Evolutionary conservation across 2,888 invertebrate genomes (phyloP), one percentile per base, ranked within the genome.

Genomic region (Sceliomorpha sp.): DNA sequence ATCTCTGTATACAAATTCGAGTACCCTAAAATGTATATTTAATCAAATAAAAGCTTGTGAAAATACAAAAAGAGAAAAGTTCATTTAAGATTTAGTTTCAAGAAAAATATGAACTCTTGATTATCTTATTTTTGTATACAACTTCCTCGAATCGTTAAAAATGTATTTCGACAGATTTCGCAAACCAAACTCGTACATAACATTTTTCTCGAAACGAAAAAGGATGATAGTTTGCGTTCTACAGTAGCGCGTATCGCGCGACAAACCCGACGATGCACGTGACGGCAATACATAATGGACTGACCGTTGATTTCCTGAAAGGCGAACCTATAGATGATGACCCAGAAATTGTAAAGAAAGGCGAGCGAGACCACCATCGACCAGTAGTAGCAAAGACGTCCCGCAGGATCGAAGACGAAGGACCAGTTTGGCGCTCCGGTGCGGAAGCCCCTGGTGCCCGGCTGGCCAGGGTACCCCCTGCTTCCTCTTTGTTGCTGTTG

Each of bases 331-430:
- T 98, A 98, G 89, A 98, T 97, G 90, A 98, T 97, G 89, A 97
- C 97, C 98, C 97, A 98, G 87, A 98, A 96, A 90, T 98, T 98
- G 91, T 98, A 98, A 84, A 98, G 94, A 90, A 97, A 98, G 86
- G 97, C 97, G 86, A 97, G 92, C 77, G 97, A 97, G 79, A 98
- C 97, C 80, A 97, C 96, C 95, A 97, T 96, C 81, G 97, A 97
- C 98, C 98, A 98, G 88, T 97, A 97, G 90, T 98, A 98, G 90
- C 96, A 97, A 72, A 98, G 92, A 48, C 98, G 93, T 73, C 98
- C 98, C 77, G 98, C 97, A 14, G 99, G 99, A 91, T 99, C 99
- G 89, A 99, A 99, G 76, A 99, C 98, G 89, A 98, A 98, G 48
- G 98, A 97, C 94, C 96, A 96, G 87, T 94, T 93, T 69, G 94